A percentile compares a stretch with the other conserved stretches of the same genome.
Conservation (phyloP, 1,140 invertebrate genomes). For the Zelostemma sp. region DNA sequence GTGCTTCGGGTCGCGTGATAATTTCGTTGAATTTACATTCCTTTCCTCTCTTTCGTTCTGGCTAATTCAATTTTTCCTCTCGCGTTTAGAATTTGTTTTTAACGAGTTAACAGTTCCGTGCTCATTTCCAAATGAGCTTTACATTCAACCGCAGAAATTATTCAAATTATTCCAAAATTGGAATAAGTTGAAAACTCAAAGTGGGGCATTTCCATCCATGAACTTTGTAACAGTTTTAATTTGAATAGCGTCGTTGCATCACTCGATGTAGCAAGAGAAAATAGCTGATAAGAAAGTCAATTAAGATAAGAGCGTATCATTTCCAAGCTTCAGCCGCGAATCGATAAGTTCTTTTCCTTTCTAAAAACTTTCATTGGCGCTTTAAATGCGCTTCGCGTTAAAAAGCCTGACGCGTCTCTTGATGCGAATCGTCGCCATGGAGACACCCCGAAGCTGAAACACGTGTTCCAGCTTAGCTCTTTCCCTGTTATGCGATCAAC, state of each 20-base stretch:
- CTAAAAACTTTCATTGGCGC: background rate
- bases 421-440: conserved; percentile 3
- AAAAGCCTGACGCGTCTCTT: conserved; percentile 6
- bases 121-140: too few species aligned
- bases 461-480: conserved; percentile 10
- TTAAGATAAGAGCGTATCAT: background rate
- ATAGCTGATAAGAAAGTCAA: background rate
- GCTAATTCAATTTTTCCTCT: background rate
- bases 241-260: background rate
- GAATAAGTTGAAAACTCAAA: too few species aligned
- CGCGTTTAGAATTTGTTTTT: background rate
- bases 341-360: conserved; percentile 2
- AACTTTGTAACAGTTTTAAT: too few species aligned
- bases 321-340: background rate
- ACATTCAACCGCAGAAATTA: too few species aligned
- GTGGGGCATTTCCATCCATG: too few species aligned
- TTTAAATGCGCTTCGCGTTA: background rate
- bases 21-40: background rate
- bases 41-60: background rate
- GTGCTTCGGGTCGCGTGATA: background rate
- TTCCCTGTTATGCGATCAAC: too few species aligned
- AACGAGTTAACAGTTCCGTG: too few species aligned
- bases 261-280: background rate
- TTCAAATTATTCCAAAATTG: too few species aligned
- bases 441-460: conserved; percentile 9